These are phyloP conservation scores for Rhyzopertha dominica DNA, from an alignment of 1,140 invertebrate species.

Conservation along the genomic window DNA sequence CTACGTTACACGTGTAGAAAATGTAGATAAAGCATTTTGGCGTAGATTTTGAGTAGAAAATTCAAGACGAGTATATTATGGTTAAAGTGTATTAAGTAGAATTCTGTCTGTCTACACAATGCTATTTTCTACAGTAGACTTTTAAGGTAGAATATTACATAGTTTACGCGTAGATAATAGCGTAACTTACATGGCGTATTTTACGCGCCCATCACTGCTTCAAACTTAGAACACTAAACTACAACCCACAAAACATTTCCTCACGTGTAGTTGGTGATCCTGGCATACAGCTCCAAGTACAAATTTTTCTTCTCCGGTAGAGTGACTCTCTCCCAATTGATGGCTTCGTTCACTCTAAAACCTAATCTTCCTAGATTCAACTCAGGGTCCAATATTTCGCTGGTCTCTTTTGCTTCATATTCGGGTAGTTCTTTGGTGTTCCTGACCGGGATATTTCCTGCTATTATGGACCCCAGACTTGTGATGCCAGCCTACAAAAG, in stretches of 20 bases:
- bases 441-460: constrained; percentile 15
- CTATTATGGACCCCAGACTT: constrained; percentile 32
- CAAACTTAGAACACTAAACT: no score
- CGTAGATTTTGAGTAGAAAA: no score
- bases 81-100: constrained; percentile 1
- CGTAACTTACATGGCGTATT: no score
- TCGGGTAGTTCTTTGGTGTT: constrained; percentile 37
- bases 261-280: constrained; percentile 56
- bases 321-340: constrained; percentile 51
- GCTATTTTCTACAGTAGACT: background rate
- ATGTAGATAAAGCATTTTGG: no score
- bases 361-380: constrained; percentile 45
- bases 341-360: constrained; percentile 47
- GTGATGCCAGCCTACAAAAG: constrained; percentile 5
- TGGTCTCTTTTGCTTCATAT: constrained; percentile 41
- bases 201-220: no score
- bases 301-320: constrained; percentile 55
- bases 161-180: background rate
- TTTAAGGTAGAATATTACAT: background rate
- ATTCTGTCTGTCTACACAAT: background rate
- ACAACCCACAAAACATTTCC: no score
- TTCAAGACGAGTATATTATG: no score
- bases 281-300: constrained; percentile 49
- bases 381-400: constrained; percentile 42
- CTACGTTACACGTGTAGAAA: no score